Evolutionary conservation across 2,797 vertebrate genomes (phyloP).

Genomic region (Spinus olivaceus): DNA sequence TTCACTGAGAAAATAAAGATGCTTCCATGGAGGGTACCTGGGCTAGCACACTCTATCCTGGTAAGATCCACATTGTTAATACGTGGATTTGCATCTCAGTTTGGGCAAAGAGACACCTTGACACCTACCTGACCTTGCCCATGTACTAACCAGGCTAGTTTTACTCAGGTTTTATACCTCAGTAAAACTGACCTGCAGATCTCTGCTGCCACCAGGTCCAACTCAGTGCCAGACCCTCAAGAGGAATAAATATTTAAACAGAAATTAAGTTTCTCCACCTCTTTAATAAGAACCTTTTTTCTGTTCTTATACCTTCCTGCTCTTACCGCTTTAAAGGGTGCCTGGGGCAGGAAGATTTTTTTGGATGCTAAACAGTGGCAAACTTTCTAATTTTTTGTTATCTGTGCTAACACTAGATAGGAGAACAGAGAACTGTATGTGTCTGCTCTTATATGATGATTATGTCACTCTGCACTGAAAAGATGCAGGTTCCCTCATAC

Average conservation of each 20-base stretch:
- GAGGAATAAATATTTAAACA: neutral
- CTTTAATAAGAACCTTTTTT: neutral
- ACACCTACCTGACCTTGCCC: neutral
- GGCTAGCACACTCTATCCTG: accelerated
- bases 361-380: neutral
- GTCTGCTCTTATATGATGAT: neutral
- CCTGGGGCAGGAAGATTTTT: accelerated
- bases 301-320: neutral
- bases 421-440: accelerated
- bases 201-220: neutral
- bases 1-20: neutral
- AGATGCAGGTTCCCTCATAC: neutral
- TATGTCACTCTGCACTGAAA: neutral
- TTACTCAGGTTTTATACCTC: neutral
- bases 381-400: neutral
- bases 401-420: neutral
- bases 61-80: neutral
- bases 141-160: neutral
- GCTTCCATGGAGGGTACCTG: neutral
- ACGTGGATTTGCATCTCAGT: neutral
- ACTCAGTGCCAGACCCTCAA: neutral
- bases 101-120: neutral
- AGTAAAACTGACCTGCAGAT: neutral
- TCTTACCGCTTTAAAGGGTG: neutral
- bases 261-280: neutral